Evolutionary conservation across 2,797 vertebrate species (phyloP).

Genomic region (Lithobates pipiens): DNA sequence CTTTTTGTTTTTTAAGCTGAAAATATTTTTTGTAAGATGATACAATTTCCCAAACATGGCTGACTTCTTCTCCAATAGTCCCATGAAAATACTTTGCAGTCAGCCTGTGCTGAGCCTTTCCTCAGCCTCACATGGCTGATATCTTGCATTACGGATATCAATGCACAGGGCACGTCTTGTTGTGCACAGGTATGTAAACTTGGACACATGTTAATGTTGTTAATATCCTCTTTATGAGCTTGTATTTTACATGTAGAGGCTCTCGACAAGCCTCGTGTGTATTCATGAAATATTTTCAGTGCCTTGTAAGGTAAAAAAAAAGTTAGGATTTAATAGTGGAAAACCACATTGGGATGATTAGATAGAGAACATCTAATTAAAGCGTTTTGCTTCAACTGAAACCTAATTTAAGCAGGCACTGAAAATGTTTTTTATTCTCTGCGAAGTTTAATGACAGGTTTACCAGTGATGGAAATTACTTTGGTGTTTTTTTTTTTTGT

Average conservation of each 20-base stretch:
- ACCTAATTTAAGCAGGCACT: background rate
- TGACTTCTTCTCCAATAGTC: too few relatives aligned
- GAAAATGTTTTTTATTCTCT: slow-evolving; percentile 2
- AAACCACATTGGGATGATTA: background rate
- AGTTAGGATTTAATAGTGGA: background rate
- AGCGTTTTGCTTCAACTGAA: background rate
- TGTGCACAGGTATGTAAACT: too few relatives aligned
- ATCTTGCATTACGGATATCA: too few relatives aligned
- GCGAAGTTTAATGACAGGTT: background rate
- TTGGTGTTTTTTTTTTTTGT: too few relatives aligned
- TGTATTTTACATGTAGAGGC: background rate
- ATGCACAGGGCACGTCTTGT: too few relatives aligned
- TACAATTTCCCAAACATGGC: too few relatives aligned
- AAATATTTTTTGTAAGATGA: too few relatives aligned
- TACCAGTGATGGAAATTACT: background rate
- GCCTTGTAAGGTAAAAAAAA: background rate
- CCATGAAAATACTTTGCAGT: too few relatives aligned
- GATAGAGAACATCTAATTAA: background rate
- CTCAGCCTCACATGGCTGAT: too few relatives aligned
- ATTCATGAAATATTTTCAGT: slow-evolving; percentile 14
- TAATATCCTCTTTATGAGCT: background rate
- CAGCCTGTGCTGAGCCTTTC: too few relatives aligned
- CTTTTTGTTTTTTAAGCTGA: too few relatives aligned
- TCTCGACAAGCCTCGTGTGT: background rate
- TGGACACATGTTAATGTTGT: background rate